These are phyloP conservation scores for Zaprionus capensis DNA, from an alignment of 1,140 invertebrate genomes.

Conservation along the genomic window DNA sequence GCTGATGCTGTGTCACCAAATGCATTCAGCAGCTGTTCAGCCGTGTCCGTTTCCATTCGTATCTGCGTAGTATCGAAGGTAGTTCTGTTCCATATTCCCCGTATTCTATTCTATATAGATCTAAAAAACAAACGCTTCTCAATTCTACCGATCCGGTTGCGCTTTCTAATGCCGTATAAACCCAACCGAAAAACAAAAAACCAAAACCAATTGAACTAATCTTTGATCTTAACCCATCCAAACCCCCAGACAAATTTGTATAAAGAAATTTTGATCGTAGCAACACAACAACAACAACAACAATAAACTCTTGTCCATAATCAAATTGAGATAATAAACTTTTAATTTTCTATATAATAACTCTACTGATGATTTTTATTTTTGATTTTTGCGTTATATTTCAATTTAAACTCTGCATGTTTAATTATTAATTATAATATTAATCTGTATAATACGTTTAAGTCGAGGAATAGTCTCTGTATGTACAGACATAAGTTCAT, in stretches of 20 bases:
- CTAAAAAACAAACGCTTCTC: slow-evolving; percentile 46
- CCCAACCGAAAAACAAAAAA: slow-evolving; percentile 24
- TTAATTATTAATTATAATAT: slow-evolving; percentile 17
- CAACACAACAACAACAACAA: slow-evolving; percentile 49
- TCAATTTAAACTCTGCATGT: slow-evolving; percentile 27
- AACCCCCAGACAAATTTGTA: slow-evolving; percentile 60
- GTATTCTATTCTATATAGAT: slow-evolving; percentile 26
- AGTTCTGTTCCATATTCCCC: slow-evolving; percentile 54
- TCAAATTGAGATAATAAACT: slow-evolving; percentile 71
- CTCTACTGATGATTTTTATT: slow-evolving; percentile 61
- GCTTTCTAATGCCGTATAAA: slow-evolving; percentile 70
- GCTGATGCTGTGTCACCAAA: slow-evolving; percentile 37
- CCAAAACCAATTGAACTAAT: slow-evolving; percentile 54
- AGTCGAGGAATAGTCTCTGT: not conserved
- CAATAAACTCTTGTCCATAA: slow-evolving; percentile 57
- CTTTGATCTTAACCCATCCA: slow-evolving; percentile 51
- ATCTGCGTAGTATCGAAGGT: slow-evolving; percentile 49
- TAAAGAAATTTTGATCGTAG: slow-evolving; percentile 50
- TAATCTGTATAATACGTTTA: slow-evolving; percentile 15
- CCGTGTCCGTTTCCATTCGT: slow-evolving; percentile 47
- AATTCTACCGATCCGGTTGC: slow-evolving; percentile 47
- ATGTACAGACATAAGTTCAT: slow-evolving; percentile 3
- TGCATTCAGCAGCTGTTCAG: slow-evolving; percentile 48
- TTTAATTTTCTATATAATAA: slow-evolving; percentile 60
- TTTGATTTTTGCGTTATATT: slow-evolving; percentile 22